These are phyloP conservation scores for Caenorhabditis tropicalis DNA, from an alignment of 1,140 invertebrate genomes.

Conservation along the genomic window DNA sequence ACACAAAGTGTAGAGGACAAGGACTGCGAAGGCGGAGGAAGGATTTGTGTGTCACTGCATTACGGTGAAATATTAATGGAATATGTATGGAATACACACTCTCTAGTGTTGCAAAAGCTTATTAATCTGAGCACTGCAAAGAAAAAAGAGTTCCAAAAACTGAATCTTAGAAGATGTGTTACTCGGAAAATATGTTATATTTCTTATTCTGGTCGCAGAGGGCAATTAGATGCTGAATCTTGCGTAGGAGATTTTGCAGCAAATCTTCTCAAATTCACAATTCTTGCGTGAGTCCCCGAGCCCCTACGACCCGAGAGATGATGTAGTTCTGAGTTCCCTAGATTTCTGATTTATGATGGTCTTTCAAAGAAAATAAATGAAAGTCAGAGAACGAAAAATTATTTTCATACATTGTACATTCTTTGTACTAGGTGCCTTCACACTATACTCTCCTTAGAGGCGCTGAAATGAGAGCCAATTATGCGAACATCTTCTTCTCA, in stretches of 20 bases:
- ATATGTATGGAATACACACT: background rate
- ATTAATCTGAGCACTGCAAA: background rate
- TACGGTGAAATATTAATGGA: slow-evolving; percentile 31
- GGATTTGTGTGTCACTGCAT: background rate
- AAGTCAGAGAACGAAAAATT: background rate
- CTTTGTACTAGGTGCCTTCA: background rate
- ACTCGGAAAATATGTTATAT: background rate
- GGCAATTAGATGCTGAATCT: slow-evolving; percentile 5
- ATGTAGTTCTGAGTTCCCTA: background rate
- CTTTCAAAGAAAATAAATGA: background rate
- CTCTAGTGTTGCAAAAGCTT: background rate
- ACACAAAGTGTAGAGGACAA: background rate
- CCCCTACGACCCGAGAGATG: too few relatives aligned
- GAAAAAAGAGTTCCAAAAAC: background rate
- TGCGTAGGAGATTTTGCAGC: slow-evolving; percentile 15
- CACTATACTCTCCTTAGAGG: background rate
- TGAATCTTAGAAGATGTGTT: background rate
- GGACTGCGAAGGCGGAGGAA: background rate
- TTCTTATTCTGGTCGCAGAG: background rate
- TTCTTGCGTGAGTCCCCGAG: background rate
- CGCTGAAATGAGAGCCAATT: slow-evolving; percentile 19
- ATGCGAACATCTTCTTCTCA: background rate
- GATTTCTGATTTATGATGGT: background rate
- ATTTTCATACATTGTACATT: slow-evolving; percentile 1
- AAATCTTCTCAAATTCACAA: background rate